These are phyloP conservation scores for Chalcosyrphus nemorum DNA, from an alignment of 2,888 invertebrate genomes.

Conservation along the genomic window DNA sequence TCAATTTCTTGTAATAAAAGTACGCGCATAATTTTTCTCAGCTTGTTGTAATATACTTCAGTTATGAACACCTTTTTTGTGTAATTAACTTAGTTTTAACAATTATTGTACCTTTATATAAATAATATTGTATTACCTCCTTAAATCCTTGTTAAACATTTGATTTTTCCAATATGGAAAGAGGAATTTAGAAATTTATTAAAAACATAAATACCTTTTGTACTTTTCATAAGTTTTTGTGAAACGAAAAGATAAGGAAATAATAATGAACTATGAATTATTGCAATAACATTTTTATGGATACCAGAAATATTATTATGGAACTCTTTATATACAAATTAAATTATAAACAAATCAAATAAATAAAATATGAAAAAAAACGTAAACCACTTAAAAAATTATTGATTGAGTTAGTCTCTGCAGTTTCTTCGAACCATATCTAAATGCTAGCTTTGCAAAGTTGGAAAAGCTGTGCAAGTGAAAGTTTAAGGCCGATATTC, in stretches of 20 bases:
- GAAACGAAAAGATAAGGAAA: conserved; percentile 26
- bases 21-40: conserved; percentile 15
- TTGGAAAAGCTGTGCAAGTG: too few relatives aligned
- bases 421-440: too few relatives aligned
- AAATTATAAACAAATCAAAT: conserved; percentile 62
- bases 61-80: conserved; percentile 17
- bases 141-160: conserved; percentile 52
- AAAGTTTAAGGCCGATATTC: too few relatives aligned
- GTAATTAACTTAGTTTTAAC: conserved; percentile 55
- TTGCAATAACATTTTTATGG: conserved; percentile 48
- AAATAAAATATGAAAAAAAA: conserved; percentile 39
- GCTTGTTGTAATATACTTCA: conserved; percentile 31
- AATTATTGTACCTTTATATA: conserved; percentile 57
- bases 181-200: conserved; percentile 13
- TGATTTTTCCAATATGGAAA: conserved; percentile 16
- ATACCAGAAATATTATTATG: conserved; percentile 51
- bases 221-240: conserved; percentile 16
- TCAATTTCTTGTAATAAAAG: background rate
- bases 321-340: conserved; percentile 58
- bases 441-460: too few relatives aligned
- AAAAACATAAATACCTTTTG: conserved; percentile 17
- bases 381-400: too few relatives aligned
- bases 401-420: too few relatives aligned
- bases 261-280: conserved; percentile 35
- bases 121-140: conserved; percentile 61